These are phyloP conservation scores for Philotrypesis tridentata DNA, from an alignment of 1,140 invertebrate species.

Conservation along the genomic window DNA sequence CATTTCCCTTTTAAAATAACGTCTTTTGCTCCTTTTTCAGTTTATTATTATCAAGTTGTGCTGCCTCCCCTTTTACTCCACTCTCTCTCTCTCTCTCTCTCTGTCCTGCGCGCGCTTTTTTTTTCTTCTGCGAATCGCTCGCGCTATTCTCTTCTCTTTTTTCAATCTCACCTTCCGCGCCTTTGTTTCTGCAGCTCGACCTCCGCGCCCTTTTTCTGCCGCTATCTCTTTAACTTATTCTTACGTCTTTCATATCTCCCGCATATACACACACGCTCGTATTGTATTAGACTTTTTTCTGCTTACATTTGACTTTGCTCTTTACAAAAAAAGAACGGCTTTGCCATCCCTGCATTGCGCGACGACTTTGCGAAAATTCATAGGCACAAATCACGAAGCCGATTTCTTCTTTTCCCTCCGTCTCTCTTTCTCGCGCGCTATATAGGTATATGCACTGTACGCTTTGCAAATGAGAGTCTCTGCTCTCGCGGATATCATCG, in stretches of 20 bases:
- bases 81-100: not conserved
- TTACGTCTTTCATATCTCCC: slow-evolving; percentile 13
- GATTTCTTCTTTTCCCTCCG: not conserved
- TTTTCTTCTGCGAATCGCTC: not conserved
- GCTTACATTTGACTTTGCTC: slow-evolving; percentile 61
- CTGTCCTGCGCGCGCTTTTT: slow-evolving; percentile 23
- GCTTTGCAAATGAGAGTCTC: not conserved
- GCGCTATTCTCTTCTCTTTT: slow-evolving; percentile 32
- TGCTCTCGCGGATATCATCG: not conserved
- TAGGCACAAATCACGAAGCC: not conserved
- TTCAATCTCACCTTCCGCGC: slow-evolving; percentile 38
- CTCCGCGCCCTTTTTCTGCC: not conserved
- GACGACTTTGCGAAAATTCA: not conserved
- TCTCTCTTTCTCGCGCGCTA: not conserved
- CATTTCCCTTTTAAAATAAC: slow-evolving; percentile 75
- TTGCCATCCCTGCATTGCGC: not conserved
- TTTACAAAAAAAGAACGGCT: not conserved
- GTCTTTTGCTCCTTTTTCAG: slow-evolving; percentile 71
- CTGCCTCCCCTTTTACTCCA: slow-evolving; percentile 29
- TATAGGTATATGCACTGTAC: not conserved
- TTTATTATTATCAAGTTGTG: slow-evolving; percentile 74
- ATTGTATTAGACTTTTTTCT: slow-evolving; percentile 50
- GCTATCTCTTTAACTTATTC: slow-evolving; percentile 29
- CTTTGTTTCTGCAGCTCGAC: slow-evolving; percentile 21
- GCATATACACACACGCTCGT: slow-evolving; percentile 23